Conservation (phyloP, 2,113 vertebrate species). For the Stercorarius parasiticus region DNA sequence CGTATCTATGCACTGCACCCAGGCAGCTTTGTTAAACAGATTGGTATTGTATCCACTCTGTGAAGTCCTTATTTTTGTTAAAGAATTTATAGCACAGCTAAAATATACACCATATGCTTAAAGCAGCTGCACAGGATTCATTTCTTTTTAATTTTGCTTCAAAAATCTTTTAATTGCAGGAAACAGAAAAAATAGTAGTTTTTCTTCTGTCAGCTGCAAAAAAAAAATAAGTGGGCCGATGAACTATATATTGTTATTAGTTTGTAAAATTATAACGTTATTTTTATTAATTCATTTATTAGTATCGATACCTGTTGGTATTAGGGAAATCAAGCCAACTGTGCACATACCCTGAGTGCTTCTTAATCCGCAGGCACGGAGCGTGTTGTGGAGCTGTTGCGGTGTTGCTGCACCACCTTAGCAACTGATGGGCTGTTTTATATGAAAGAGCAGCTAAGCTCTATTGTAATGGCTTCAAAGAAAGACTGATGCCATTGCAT, state of each 20-base stretch:
- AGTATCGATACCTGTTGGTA: background rate
- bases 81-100: constrained; percentile 24
- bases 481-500: background rate
- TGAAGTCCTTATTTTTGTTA: background rate
- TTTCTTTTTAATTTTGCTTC: background rate
- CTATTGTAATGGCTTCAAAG: background rate
- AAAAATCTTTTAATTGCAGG: background rate
- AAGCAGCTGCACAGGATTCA: background rate
- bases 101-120: background rate
- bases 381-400: background rate
- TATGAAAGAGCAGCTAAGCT: background rate
- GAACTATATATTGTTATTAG: background rate
- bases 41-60: background rate
- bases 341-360: background rate
- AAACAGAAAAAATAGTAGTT: background rate
- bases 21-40: background rate
- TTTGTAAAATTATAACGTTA: background rate
- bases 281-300: background rate
- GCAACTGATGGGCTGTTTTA: background rate
- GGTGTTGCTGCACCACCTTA: background rate
- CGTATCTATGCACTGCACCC: rapidly evolving
- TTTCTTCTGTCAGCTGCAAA: background rate
- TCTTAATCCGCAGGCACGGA: background rate
- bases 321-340: background rate
- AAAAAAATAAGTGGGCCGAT: background rate